Base-by-base conservation (phyloP, 2,888 invertebrate species). In the Andrena bucephala region DNA sequence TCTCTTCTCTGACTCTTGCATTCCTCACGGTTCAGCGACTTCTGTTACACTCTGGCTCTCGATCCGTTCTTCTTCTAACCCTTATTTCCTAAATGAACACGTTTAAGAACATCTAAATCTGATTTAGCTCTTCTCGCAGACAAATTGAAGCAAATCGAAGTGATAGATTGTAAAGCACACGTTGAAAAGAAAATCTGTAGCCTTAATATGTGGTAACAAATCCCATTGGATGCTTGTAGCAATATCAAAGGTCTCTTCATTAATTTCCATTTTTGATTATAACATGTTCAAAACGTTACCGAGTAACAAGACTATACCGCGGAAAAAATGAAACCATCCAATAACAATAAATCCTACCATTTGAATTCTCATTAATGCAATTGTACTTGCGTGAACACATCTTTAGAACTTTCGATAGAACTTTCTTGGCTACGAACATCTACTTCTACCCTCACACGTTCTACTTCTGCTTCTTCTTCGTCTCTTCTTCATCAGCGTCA, bases 21-120 rank as follows among this genome's bases (percentile, higher is more conserved):
- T 84, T 75, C 80, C 85, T 75, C 67, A 57, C 69, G 77, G 85
- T 75, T 77, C 85, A 82, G 31, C 85, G 82, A 85, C 85, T 77
- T 57, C 77, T 52, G 4, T 20, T 27, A 54, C 72, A n/a, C 57
- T 72, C 69, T 81, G 72, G 69, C 76, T 76, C 72, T 52, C 70
- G 54, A 68, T 66, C 27, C 66, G 59, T 48, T 59, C 50, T n/a
- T 50, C 71, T 75, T 36, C 33, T 2, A 8, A 57, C 59, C 36
- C 31, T 24, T 57, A 65, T 31, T 31, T 60, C 8, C 27, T 20
- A n/a, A 6, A 60, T n/a, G 33, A 31, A 36, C 62, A 4, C 20
- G 36, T 24, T 24, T 10, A 57, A 33, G n/a, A 52, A 42, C 60
- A 62, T 54, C 54, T 42, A 6, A 36, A 52, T 67, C 31, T 0